Evolutionary conservation across 2,888 invertebrate species (phyloP), one percentile per base, ranked within the genome.

Genomic region (Sarcophaga subvicina): DNA sequence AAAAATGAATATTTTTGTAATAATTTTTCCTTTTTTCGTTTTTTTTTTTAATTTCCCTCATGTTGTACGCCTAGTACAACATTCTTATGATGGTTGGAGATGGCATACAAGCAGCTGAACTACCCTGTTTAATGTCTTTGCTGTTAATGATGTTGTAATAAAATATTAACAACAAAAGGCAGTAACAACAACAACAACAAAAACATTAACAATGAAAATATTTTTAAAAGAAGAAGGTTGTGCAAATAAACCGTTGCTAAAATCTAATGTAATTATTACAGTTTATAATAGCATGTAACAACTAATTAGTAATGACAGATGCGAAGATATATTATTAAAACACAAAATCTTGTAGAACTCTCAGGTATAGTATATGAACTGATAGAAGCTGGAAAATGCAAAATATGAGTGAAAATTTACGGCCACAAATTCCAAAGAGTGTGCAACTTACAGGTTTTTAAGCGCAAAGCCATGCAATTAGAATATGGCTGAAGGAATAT

Each of bases 101-200:
- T 10, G 37, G 8, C 6, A 6, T 27, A 27, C 27, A 27, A 27
- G 4, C 27, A 10, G 37, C 37, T 37, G 2, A 37, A 5, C 37
- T 1, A 37, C 0, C 37, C 37, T 37, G 37, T 37, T 37, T 47
- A 14, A n/a, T 25, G 59, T 45, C n/a, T 17, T 71, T 71, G 17
- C 45, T 72, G 66, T 75, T 83, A 84, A 84, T 70, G 63, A 64
- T 64, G 84, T 80, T 84, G 37, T 37, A 71, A 76, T 76, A 78
- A 78, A 76, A 67, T 22, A 76, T 71, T 66, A 45, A 45, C 70
- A 67, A 37, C 20, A 69, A 67, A 45, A n/a, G 27, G 37, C 2
- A 69, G 11, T 45, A 77, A 72, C 12, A 62, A 22, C 37, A 49
- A 54, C 11, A 25, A 66, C 37, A 22, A 22, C 4, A 45, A 22